Evolutionary conservation across 2,113 vertebrate species (phyloP).

Genomic region (Cathartes aura): DNA sequence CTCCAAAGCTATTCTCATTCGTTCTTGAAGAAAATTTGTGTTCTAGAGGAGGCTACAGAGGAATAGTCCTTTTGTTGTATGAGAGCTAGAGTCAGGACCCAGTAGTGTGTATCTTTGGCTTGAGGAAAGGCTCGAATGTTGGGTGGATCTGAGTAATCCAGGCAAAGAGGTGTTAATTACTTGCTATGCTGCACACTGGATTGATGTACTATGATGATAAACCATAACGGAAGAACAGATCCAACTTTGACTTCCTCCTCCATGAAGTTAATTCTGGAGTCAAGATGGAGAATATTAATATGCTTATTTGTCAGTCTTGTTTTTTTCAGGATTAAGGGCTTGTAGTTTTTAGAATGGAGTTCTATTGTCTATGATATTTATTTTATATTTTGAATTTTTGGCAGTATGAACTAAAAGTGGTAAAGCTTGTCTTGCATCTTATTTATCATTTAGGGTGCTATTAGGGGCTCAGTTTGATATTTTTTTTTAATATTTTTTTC

Average conservation of each 20-base stretch:
- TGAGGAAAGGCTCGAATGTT: not conserved
- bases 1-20: not conserved
- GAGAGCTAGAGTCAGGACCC: not conserved
- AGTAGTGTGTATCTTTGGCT: not conserved
- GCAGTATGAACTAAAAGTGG: not conserved
- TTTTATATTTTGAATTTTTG: not conserved
- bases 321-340: not conserved
- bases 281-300: not conserved
- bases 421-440: not conserved
- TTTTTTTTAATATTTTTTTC: not conserved
- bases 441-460: not conserved
- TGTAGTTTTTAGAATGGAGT: not conserved
- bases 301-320: not conserved
- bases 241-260: not conserved
- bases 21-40: not conserved
- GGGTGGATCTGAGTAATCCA: not conserved
- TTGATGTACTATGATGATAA: not conserved
- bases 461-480: not conserved
- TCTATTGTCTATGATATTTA: not conserved
- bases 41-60: not conserved
- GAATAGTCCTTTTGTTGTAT: not conserved
- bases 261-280: not conserved
- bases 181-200: not conserved
- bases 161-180: not conserved
- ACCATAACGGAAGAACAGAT: not conserved